Base-by-base conservation (phyloP, 2,113 vertebrate genomes). In the Notiomystis cincta region DNA sequence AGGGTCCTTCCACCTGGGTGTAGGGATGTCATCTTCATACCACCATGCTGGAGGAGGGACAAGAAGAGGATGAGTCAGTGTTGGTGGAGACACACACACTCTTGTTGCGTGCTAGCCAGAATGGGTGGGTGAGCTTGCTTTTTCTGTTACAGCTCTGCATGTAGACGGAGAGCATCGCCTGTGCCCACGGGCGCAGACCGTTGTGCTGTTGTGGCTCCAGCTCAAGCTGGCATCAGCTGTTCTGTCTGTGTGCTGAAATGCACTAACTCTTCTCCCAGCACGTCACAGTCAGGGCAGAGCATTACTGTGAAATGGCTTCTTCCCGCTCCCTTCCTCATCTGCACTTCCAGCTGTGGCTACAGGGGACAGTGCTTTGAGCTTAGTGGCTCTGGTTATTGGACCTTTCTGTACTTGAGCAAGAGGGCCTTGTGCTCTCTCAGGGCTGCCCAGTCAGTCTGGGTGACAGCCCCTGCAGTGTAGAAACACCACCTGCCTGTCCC, bases 301-400 rank as follows among this genome's bases (percentile, higher is more conserved):
- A 0, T 87, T 96, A 88, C 86, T 92, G 89, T 96, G 88, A 93
- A 94, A 75, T 57, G 65, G 67, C 60, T 92, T 53, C 61, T 87
- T 93, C 35, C 37, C 25, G n/a, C 35, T 85, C 65, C 42, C n/a
- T 48, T n/a, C 40, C 27, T 61, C 57, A 8, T n/a, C 31, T 48
- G 57, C 20, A 1, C 61, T 69, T 89, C 25, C 56, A 82, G 51
- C 33, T 2, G 2, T 1, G 5, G n/a, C 65, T 80, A 4, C 28
- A 27, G 76, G 51, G 18, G 10, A 27, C 30, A 20, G 45, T 11
- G 3, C 66, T 85, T 67, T n/a, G 79, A 57, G 23, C 60, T 40
- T 47, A 51, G 58, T 10, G 64, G 56, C 70, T 83, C 37, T 53
- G 54, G 19, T 64, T 71, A 14, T n/a, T 4, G n/a, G 44, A 48